A percentile compares a stretch with the other conserved stretches of the same genome.
Conservation (phyloP, 2,113 vertebrate genomes). For the Sylvia atricapilla region DNA sequence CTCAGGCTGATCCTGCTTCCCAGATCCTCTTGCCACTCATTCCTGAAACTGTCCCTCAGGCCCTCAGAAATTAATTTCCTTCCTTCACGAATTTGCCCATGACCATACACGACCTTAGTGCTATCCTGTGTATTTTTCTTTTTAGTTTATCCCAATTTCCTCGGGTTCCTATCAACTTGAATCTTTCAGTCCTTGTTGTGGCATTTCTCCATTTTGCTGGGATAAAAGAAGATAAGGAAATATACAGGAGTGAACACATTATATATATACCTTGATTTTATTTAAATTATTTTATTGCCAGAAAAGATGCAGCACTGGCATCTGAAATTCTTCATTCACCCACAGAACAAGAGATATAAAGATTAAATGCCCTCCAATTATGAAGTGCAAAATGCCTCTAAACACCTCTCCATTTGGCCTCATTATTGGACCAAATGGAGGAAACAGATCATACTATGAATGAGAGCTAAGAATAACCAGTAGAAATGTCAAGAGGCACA, state of each 20-base stretch:
- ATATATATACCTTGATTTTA: background rate
- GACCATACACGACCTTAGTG: background rate
- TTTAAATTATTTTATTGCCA: background rate
- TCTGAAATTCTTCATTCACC: background rate
- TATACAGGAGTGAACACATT: background rate
- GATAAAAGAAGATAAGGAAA: background rate
- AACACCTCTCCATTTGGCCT: background rate
- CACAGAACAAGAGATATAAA: background rate
- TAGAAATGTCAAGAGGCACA: background rate
- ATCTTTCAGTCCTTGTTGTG: background rate
- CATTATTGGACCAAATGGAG: background rate
- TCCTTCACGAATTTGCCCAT: background rate
- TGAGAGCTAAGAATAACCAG: background rate
- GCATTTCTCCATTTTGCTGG: background rate
- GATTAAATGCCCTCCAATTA: background rate
- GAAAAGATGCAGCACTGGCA: background rate
- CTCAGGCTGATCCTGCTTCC: background rate
- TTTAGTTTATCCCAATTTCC: background rate
- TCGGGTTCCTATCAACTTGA: background rate
- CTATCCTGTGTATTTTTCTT: background rate
- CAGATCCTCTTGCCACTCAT: background rate
- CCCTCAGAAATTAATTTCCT: background rate
- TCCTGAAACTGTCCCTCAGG: background rate
- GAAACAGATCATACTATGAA: background rate
- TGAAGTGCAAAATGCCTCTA: background rate